Base-by-base conservation (phyloP, 2,888 invertebrate genomes). In the Harpagoxenus sublaevis region DNA sequence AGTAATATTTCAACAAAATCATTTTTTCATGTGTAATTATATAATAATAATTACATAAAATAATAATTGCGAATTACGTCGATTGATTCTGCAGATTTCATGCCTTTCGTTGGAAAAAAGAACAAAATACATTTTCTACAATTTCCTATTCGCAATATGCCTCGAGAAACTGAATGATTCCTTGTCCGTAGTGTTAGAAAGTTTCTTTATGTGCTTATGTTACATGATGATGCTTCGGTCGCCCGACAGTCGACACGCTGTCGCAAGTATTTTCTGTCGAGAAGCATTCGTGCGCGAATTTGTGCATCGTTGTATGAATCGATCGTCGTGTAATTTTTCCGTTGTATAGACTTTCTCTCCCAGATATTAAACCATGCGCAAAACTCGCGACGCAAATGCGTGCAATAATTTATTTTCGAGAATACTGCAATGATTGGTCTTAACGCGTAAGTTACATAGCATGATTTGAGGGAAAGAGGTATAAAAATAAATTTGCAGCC, bases 171-270 rank as follows among this genome's bases (percentile, higher is more conserved):
- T 82, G 62, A 71, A 51, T 71, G 83, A 86, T 88, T 88, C 84
- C 86, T 83, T 86, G 66, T 73, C 55, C 84, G n/a, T 57, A 82
- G 70, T 83, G 71, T 86, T 88, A 88, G 88, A 88, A 88, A 88
- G 84, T 60, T n/a, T n/a, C 53, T 65, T 23, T 23, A 23, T 23
- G 71, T 62, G 15, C 75, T 75, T 55, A 74, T 62, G 60, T 60
- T 63, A 35, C 62, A 75, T 15, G 48, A 60, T 75, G 12, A 55
- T 60, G 87, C 57, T 62, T 84, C 51, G 65, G 42, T 74, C 35
- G 51, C 9, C 53, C n/a, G 71, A 79, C 81, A 45, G 23, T 23
- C 23, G 23, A 23, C 23, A 23, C 73, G 73, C 63, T 60, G 39
- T 62, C 42, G 63, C 55, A 42, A 78, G 55, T 15, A 71, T 71